Base-by-base conservation (phyloP, 1,140 invertebrate genomes). In the Sarcophaga bullata region DNA sequence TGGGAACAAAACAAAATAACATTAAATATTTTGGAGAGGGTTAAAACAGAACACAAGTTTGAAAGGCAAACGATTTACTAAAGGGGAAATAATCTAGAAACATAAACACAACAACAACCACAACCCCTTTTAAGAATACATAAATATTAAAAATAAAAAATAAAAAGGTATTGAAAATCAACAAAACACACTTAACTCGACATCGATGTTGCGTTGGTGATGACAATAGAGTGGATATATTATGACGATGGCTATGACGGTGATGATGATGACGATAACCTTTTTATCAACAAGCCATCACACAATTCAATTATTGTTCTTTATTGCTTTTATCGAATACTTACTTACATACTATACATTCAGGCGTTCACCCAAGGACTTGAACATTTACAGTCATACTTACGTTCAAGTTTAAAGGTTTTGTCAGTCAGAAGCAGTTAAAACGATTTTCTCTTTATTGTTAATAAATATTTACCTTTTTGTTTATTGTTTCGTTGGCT, bases 201-300 rank as follows among this genome's bases (percentile, higher is more conserved):
- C 48, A 25, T 78, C 13, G 75, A 48, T 48, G 75, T 78, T 75
- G 46, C 46, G 47, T 78, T 48, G 48, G 19, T 78, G 50, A 78
- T 49, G 48, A n/a, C n/a, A n/a, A n/a, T n/a, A n/a, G n/a, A n/a
- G n/a, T n/a, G n/a, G n/a, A n/a, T n/a, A n/a, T n/a, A n/a, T n/a
- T n/a, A n/a, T n/a, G n/a, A 78, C 50, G 62, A 17, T 68, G 62
- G 17, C 19, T n/a, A 68, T 68, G 17, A 68, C 15, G 62, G 19
- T 58, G 54, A 58, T 58, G 52, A 58, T 58, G 52, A 58, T 58
- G 54, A 58, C 54, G 54, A 58, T 13, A 47, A 76, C 73, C 37
- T 78, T 76, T n/a, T 76, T 76, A 76, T 76, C 73, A 76, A 49
- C 46, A 76, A 49, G 46, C 73, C 49, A 76, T 76, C 75, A 78